Conservation (phyloP, 2,113 vertebrate genomes). For the Muntiacus reevesi region DNA sequence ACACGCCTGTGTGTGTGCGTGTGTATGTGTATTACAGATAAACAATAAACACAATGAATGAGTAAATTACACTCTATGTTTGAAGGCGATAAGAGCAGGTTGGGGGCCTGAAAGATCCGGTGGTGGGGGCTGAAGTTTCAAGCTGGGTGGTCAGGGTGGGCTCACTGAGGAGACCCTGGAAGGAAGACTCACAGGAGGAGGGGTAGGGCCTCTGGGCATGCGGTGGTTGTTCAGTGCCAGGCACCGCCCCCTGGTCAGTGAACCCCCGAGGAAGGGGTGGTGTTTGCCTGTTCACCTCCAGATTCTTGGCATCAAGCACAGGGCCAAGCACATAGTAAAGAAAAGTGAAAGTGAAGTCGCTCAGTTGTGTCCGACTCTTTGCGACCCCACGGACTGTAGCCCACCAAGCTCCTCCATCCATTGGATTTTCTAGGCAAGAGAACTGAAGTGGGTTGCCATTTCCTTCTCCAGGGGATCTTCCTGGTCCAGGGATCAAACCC, state of each 20-base stretch:
- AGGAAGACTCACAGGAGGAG: background rate
- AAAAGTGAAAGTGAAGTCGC: background rate
- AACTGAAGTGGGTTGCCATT: background rate
- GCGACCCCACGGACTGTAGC: background rate
- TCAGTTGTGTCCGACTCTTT: background rate
- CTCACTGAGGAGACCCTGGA: background rate
- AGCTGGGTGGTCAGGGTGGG: background rate
- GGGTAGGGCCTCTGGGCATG: no score
- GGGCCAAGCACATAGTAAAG: background rate
- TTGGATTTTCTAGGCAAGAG: background rate
- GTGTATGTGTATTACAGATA: background rate
- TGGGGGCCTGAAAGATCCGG: background rate
- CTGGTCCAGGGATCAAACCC: background rate
- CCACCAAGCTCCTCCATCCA: background rate
- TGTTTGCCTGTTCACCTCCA: background rate
- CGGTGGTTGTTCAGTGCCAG: fast-evolving
- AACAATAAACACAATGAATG: background rate
- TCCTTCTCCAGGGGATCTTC: background rate
- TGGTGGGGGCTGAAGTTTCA: background rate
- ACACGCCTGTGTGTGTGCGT: background rate
- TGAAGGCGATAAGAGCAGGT: background rate
- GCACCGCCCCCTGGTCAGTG: background rate
- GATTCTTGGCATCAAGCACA: background rate
- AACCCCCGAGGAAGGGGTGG: background rate
- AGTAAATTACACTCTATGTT: background rate